Conservation (phyloP, 2,797 vertebrate genomes). For the Coregonus sp. region DNA sequence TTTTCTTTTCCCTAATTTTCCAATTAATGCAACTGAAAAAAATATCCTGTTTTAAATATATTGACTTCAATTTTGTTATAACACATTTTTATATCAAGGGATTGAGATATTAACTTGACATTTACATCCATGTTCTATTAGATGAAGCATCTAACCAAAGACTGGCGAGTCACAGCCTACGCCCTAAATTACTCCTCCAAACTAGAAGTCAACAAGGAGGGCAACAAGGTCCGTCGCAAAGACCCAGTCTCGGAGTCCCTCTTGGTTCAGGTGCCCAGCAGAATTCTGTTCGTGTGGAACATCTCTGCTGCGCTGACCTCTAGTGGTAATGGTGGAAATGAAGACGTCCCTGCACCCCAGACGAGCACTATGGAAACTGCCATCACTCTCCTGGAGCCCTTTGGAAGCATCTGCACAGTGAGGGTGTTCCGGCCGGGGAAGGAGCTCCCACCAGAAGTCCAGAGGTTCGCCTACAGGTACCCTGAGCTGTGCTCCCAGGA, state of each 20-base stretch:
- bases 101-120: neutral
- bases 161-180: slow-evolving; percentile 53
- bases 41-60: too few species aligned
- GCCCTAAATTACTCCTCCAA: slow-evolving; percentile 46
- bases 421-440: slow-evolving; percentile 48
- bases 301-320: slow-evolving; percentile 22
- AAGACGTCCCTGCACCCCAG: neutral
- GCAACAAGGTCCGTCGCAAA: slow-evolving; percentile 52
- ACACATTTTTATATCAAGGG: neutral
- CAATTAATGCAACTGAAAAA: neutral
- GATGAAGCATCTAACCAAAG: slow-evolving; percentile 57
- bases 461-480: slow-evolving; percentile 49
- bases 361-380: slow-evolving; percentile 45
- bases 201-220: slow-evolving; percentile 52
- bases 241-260: slow-evolving; percentile 48
- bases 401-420: slow-evolving; percentile 49
- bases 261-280: slow-evolving; percentile 47
- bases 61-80: neutral
- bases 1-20: neutral
- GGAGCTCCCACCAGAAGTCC: slow-evolving; percentile 49
- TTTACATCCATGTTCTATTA: slow-evolving; percentile 15
- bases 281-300: slow-evolving; percentile 51
- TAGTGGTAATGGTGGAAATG: neutral
- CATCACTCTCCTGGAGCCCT: slow-evolving; percentile 44
- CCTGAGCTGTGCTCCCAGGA: slow-evolving; percentile 46